phyloP scores from a whole-genome alignment of 2,113 vertebrate genomes.

The Amazona vittata region DNA sequence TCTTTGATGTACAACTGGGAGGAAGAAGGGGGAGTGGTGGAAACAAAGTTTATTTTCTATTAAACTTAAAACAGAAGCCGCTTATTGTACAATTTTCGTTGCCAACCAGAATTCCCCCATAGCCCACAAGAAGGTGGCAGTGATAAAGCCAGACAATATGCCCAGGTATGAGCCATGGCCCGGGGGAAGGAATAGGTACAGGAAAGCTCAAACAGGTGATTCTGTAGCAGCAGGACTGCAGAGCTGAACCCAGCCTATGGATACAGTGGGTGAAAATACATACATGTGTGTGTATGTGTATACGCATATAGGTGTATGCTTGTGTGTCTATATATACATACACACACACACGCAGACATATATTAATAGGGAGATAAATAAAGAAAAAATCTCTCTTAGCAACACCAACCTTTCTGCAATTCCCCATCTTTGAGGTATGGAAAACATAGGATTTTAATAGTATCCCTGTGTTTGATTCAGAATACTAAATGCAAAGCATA shows the following conservation, averaged over 20 bases:
- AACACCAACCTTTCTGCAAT: background rate
- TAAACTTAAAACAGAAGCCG: background rate
- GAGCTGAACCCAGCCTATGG: background rate
- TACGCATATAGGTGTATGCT: fast-evolving
- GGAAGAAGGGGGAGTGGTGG: background rate
- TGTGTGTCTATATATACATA: background rate
- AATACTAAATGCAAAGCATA: slow-evolving; percentile 59
- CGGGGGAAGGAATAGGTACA: background rate
- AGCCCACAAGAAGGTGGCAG: background rate
- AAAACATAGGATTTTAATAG: slow-evolving; percentile 42
- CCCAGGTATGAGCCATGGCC: background rate
- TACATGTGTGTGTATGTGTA: fast-evolving
- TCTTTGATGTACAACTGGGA: background rate
- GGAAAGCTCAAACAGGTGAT: background rate
- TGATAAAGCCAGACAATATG: background rate
- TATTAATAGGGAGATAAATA: background rate
- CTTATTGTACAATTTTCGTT: background rate
- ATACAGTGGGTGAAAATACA: background rate
- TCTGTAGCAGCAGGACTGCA: background rate
- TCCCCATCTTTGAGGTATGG: background rate
- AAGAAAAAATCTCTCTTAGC: background rate
- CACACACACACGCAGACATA: background rate
- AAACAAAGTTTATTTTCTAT: background rate
- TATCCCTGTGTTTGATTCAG: slow-evolving; percentile 22
- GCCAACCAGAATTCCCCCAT: background rate